Conservation (phyloP, 2,113 vertebrate genomes). For the Terrapene triunguis region DNA sequence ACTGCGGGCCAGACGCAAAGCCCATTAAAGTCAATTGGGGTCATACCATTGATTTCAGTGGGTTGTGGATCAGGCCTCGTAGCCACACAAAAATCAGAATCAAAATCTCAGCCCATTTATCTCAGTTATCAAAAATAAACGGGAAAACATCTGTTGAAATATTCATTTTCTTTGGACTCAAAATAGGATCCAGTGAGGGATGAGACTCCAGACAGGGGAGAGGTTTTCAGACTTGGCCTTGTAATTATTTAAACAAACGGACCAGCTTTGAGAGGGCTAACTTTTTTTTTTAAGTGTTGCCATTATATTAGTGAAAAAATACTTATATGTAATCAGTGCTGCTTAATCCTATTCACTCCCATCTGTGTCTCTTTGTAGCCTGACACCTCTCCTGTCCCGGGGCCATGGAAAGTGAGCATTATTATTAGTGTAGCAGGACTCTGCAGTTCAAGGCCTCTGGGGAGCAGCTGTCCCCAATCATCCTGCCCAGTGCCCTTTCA, state of each 20-base stretch:
- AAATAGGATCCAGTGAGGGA: neutral
- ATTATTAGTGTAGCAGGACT: neutral
- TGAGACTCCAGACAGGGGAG: fast-evolving
- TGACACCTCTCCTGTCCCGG: conserved; percentile 50
- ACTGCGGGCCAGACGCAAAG: neutral
- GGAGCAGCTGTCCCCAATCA: conserved; percentile 69
- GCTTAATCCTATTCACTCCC: conserved; percentile 57
- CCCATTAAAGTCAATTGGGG: neutral
- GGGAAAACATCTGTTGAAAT: neutral
- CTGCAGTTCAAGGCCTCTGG: neutral
- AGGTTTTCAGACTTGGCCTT: neutral
- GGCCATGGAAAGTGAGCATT: conserved; percentile 33
- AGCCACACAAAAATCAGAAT: neutral
- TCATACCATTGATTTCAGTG: fast-evolving
- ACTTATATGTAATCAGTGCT: conserved; percentile 49
- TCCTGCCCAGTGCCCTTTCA: conserved; percentile 32
- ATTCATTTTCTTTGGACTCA: neutral
- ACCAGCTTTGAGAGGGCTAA: neutral
- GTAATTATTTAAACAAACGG: neutral
- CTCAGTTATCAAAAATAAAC: too few relatives aligned
- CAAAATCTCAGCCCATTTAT: neutral
- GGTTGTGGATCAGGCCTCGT: neutral
- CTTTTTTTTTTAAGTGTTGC: neutral
- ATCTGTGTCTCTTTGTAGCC: conserved; percentile 61
- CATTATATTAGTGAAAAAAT: conserved; percentile 50